These are phyloP conservation scores for Halcyon leucocephala DNA, from an alignment of 2,797 vertebrate genomes.

Conservation along the genomic window DNA sequence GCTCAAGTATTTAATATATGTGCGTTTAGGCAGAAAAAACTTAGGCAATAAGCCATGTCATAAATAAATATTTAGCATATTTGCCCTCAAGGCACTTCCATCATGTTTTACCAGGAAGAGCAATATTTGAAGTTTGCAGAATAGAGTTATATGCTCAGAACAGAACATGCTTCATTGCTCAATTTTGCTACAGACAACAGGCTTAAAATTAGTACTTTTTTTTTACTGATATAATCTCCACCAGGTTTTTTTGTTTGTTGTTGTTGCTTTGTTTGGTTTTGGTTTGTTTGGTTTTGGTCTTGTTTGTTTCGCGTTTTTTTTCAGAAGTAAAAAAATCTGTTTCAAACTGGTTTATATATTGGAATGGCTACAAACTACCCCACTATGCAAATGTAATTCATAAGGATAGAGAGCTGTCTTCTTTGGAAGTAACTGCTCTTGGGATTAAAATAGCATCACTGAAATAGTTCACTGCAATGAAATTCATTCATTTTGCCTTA, in stretches of 20 bases:
- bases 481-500: background rate
- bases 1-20: conserved; percentile 37
- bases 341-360: background rate
- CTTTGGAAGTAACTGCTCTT: background rate
- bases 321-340: background rate
- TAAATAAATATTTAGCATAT: conserved; percentile 65
- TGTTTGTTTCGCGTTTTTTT: background rate
- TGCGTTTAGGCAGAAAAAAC: conserved; percentile 8
- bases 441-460: background rate
- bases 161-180: background rate
- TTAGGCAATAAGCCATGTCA: conserved; percentile 19
- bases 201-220: background rate
- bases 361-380: background rate
- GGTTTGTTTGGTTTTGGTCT: too few species aligned
- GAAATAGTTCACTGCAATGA: background rate
- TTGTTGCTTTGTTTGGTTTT: too few species aligned
- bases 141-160: background rate
- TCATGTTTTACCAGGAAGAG: conserved; percentile 40
- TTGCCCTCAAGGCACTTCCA: conserved; percentile 20
- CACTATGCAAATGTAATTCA: background rate
- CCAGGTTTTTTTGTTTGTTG: too few species aligned
- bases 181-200: background rate
- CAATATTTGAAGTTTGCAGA: background rate
- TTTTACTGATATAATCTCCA: background rate
- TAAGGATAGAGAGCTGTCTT: background rate